Conservation (phyloP, 2,113 vertebrate species). For the Labrus mixtus region DNA sequence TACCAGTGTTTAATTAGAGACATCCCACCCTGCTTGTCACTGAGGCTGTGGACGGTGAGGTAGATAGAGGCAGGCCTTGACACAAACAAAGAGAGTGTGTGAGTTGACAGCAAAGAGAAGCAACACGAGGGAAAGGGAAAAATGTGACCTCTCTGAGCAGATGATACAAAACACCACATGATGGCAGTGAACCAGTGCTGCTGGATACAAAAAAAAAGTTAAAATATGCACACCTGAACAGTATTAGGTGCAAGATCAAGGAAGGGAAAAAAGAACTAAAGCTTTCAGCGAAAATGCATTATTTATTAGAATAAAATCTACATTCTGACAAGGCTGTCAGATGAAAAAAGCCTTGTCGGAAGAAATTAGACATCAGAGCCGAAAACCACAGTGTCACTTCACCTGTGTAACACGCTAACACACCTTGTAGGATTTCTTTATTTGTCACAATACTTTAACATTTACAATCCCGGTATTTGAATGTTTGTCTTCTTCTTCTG, state of each 20-base stretch:
- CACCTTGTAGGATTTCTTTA: slow-evolving; percentile 5
- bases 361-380: slow-evolving; percentile 16
- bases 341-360: slow-evolving; percentile 16
- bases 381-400: slow-evolving; percentile 4
- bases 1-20: slow-evolving; percentile 80
- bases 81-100: slow-evolving; percentile 5
- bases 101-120: slow-evolving; percentile 19
- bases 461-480: slow-evolving; percentile 10
- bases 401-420: slow-evolving; percentile 11
- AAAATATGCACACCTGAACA: background rate
- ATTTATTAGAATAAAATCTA: slow-evolving; percentile 43
- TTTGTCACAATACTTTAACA: slow-evolving; percentile 7
- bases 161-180: slow-evolving; percentile 30
- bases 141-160: slow-evolving; percentile 1
- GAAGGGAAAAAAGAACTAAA: background rate
- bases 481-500: background rate
- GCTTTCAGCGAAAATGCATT: slow-evolving; percentile 34
- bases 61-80: slow-evolving; percentile 5
- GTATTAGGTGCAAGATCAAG: background rate
- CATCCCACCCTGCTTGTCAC: slow-evolving; percentile 64
- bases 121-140: slow-evolving; percentile 3
- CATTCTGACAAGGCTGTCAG: slow-evolving; percentile 29
- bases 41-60: slow-evolving; percentile 51
- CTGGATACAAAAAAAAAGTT: background rate
- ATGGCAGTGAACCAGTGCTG: slow-evolving; percentile 35